Percentiles rank a stretch among this genome's conserved stretches.
These are phyloP conservation scores for Takifugu rubripes DNA, from an alignment of 2,797 vertebrate genomes.

Conservation along the genomic window DNA sequence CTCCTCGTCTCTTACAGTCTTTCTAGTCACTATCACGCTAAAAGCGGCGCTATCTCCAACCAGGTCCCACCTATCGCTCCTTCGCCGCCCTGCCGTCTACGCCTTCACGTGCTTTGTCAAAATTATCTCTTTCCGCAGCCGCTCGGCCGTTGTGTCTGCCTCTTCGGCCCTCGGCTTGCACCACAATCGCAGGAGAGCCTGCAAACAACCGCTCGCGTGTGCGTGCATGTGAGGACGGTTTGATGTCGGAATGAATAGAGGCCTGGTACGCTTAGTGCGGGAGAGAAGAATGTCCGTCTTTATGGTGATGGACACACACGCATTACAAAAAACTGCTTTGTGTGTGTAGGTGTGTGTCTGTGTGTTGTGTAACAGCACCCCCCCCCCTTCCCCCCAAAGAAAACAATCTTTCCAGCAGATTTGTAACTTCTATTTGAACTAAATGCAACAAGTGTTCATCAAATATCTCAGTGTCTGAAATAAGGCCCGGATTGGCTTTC, in stretches of 20 bases:
- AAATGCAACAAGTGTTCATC: not conserved
- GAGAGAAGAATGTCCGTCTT: constrained; percentile 38
- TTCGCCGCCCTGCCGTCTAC: constrained; percentile 33
- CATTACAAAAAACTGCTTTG: constrained; percentile 56
- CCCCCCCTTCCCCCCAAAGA: not conserved
- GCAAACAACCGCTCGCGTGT: constrained; percentile 15
- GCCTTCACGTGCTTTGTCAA: constrained; percentile 25
- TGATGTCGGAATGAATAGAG: constrained; percentile 47
- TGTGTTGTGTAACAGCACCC: constrained; percentile 1
- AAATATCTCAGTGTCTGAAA: not conserved
- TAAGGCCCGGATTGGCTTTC: constrained; percentile 11
- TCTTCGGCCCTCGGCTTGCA: not conserved
- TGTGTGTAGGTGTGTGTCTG: constrained; percentile 18
- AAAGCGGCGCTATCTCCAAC: constrained; percentile 40
- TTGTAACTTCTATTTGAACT: not conserved
- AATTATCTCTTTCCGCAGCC: constrained; percentile 45
- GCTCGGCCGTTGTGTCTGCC: constrained; percentile 8
- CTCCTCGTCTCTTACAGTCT: not conserved
- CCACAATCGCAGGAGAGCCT: constrained; percentile 8
- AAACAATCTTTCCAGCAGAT: constrained; percentile 9
- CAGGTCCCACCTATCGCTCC: constrained; percentile 29
- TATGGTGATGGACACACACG: constrained; percentile 50
- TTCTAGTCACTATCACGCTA: constrained; percentile 37
- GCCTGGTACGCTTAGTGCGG: constrained; percentile 63
- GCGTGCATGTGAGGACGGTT: constrained; percentile 6